Percentiles rank a stretch among this genome's conserved stretches.
These are phyloP conservation scores for Rugalucina vietnamica DNA, from an alignment of 2,888 invertebrate genomes.

Conservation along the genomic window DNA sequence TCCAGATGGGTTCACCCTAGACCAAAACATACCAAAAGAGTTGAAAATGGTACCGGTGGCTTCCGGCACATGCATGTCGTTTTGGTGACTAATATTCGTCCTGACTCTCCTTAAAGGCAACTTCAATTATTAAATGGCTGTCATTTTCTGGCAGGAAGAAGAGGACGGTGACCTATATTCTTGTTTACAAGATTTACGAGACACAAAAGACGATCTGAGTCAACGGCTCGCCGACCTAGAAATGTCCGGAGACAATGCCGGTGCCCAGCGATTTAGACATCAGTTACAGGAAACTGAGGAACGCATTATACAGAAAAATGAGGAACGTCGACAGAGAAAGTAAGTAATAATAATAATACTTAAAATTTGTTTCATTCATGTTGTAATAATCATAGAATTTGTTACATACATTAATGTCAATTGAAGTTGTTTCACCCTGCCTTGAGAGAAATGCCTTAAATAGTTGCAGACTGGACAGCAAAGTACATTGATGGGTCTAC, in stretches of 20 bases:
- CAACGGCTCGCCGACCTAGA: constrained; percentile 75
- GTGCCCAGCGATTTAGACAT: constrained; percentile 64
- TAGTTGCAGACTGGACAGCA: too few relatives aligned
- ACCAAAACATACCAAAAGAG: too few relatives aligned
- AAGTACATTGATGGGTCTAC: too few relatives aligned
- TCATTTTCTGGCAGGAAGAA: constrained; percentile 71
- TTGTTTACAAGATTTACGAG: constrained; percentile 81
- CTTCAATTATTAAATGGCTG: too few relatives aligned
- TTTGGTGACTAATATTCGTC: too few relatives aligned
- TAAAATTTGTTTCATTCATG: neutral
- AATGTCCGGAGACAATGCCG: constrained; percentile 62
- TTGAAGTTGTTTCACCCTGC: neutral
- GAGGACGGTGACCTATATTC: constrained; percentile 82
- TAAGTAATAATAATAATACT: constrained; percentile 56
- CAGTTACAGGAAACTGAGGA: constrained; percentile 74
- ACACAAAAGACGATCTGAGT: constrained; percentile 76
- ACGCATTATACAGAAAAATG: constrained; percentile 77
- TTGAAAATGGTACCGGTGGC: too few relatives aligned
- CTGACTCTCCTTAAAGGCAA: too few relatives aligned
- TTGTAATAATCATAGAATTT: neutral
- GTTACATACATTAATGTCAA: neutral
- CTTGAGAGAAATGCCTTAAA: neutral
- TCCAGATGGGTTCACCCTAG: too few relatives aligned
- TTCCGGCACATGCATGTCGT: too few relatives aligned
- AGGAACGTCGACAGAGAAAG: constrained; percentile 78